Conservation (phyloP, 2,113 vertebrate genomes). For the Garra rufa region DNA sequence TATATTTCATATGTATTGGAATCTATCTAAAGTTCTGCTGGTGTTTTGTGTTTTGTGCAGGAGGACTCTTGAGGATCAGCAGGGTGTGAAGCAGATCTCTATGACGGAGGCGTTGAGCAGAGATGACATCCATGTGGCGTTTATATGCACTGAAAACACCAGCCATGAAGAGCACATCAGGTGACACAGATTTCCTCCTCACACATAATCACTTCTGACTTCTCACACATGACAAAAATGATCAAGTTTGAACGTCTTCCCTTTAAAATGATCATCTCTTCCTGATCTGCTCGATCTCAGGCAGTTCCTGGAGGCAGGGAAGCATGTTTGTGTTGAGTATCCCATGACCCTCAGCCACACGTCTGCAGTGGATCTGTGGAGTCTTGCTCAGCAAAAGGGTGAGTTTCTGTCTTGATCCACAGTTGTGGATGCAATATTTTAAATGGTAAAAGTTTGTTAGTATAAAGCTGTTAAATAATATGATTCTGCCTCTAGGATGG, state of each 20-base stretch:
- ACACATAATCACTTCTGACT: neutral
- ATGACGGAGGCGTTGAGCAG: constrained; percentile 81
- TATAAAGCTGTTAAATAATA: neutral
- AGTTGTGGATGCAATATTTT: neutral
- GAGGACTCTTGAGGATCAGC: constrained; percentile 78
- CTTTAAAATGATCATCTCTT: constrained; percentile 48
- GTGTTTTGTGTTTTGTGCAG: constrained; percentile 66
- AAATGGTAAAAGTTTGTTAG: neutral
- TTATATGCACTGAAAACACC: constrained; percentile 89
- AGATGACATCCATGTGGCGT: constrained; percentile 82
- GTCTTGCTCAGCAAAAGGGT: constrained; percentile 87
- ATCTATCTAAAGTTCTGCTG: neutral
- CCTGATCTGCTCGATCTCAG: constrained; percentile 63
- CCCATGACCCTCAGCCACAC: constrained; percentile 83
- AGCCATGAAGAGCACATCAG: constrained; percentile 85
- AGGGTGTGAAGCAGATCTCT: constrained; percentile 82
- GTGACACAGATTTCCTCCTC: constrained; percentile 65
- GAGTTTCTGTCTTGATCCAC: neutral
- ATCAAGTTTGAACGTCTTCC: neutral
- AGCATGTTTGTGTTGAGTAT: constrained; percentile 94
- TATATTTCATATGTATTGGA: neutral
- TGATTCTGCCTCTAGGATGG: neutral
- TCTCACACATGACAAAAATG: neutral
- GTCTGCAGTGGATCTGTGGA: constrained; percentile 82
- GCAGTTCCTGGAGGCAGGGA: constrained; percentile 88